Evolutionary conservation across 2,797 vertebrate genomes (phyloP).

Genomic region (Tragopan temminckii): DNA sequence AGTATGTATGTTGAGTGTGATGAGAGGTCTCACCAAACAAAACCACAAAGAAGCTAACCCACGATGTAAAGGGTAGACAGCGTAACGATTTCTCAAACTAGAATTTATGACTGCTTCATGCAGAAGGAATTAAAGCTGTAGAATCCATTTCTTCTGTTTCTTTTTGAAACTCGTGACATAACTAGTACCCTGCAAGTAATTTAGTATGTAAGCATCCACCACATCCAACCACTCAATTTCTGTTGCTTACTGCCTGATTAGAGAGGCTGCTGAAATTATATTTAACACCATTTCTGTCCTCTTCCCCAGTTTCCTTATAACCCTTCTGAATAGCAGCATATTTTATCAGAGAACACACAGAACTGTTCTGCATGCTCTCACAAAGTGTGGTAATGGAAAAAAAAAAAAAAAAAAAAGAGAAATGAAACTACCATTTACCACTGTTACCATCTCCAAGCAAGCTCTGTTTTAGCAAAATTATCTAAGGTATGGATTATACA

Average conservation of each 20-base stretch:
- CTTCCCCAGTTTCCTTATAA: neutral
- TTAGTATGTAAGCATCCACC: neutral
- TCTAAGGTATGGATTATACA: neutral
- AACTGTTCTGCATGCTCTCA: accelerated
- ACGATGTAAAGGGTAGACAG: neutral
- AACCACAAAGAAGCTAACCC: neutral
- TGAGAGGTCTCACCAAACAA: neutral
- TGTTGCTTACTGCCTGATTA: neutral
- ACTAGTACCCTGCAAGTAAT: neutral
- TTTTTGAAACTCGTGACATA: neutral
- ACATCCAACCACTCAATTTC: neutral
- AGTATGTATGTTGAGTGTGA: neutral
- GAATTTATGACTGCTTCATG: neutral
- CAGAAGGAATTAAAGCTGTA: neutral
- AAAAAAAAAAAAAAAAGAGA: neutral
- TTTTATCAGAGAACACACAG: neutral
- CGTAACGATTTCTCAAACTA: neutral
- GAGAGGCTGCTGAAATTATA: neutral
- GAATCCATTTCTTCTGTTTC: neutral
- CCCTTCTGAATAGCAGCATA: neutral
- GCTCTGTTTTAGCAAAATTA: neutral
- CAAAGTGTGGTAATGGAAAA: neutral
- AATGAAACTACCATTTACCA: neutral
- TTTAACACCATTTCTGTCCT: neutral
- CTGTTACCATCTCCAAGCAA: neutral